Evolutionary conservation across 2,888 invertebrate species (phyloP).

Genomic region (Miltochrista miniata): DNA sequence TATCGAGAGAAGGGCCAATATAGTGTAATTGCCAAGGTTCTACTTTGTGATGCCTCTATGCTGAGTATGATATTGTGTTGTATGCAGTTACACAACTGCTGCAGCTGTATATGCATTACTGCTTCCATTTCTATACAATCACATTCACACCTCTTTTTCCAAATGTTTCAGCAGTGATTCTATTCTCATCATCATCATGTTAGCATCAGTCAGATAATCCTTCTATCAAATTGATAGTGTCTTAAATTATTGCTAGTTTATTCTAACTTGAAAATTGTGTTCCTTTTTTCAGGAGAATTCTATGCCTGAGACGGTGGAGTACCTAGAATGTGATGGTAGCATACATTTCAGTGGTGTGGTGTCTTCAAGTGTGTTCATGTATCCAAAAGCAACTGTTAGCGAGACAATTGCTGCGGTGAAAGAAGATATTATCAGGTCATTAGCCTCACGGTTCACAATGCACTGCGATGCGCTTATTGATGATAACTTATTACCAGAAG

Average conservation of each 20-base stretch:
- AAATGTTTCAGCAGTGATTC: no score
- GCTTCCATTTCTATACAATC: no score
- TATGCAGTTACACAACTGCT: no score
- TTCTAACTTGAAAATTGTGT: neutral
- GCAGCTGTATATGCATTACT: no score
- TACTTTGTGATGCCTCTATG: no score
- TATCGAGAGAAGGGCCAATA: no score
- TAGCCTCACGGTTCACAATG: constrained; percentile 93
- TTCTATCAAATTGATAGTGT: neutral
- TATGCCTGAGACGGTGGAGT: constrained; percentile 75
- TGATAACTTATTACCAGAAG: constrained; percentile 88
- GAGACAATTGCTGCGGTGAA: constrained; percentile 90
- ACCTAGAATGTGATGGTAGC: constrained; percentile 85
- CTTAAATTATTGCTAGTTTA: neutral
- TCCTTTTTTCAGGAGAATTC: constrained; percentile 67
- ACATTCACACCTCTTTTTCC: no score
- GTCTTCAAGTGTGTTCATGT: constrained; percentile 90
- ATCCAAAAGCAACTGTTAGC: constrained; percentile 88
- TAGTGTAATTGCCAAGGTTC: no score
- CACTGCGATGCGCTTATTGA: constrained; percentile 96
- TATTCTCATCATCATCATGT: no score
- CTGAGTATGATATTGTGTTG: no score
- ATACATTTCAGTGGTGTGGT: constrained; percentile 89
- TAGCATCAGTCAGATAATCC: no score
- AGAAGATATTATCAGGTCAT: constrained; percentile 92